These are phyloP conservation scores for Branchellion lobata DNA, from an alignment of 2,888 invertebrate species.

Conservation along the genomic window DNA sequence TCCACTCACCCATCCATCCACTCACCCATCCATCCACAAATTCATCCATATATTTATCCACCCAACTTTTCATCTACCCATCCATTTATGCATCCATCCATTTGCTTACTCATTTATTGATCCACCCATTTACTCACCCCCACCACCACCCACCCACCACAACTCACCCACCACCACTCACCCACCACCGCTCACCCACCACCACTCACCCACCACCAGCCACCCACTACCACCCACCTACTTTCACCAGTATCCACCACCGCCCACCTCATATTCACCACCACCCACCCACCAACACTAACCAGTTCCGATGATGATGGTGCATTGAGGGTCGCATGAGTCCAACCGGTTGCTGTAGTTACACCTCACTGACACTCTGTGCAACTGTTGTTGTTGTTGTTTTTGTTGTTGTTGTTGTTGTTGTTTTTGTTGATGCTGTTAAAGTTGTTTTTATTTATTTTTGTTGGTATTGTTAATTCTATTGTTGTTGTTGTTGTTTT, in stretches of 20 bases:
- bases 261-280: background rate
- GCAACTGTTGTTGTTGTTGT: constrained; percentile 20
- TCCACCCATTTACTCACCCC: background rate
- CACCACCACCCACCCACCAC: background rate
- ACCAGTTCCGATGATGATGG: constrained; percentile 39
- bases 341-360: constrained; percentile 27
- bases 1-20: too few species aligned
- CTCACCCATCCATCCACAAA: too few species aligned
- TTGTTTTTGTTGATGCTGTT: too few species aligned
- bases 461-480: too few species aligned
- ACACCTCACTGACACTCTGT: constrained; percentile 26
- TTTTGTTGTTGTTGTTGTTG: too few species aligned
- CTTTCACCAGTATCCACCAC: background rate
- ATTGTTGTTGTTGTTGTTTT: too few species aligned
- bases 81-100: background rate
- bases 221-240: background rate
- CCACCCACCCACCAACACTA: background rate
- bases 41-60: too few species aligned
- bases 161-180: background rate
- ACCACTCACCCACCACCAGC: background rate
- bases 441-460: too few species aligned
- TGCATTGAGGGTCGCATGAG: constrained; percentile 30
- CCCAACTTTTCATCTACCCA: too few species aligned
- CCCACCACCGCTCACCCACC: background rate
- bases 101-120: too few species aligned